Percentiles rank a stretch among this genome's conserved stretches.
These are phyloP conservation scores for Tholera decimalis DNA, from an alignment of 2,888 invertebrate genomes.

Conservation along the genomic window DNA sequence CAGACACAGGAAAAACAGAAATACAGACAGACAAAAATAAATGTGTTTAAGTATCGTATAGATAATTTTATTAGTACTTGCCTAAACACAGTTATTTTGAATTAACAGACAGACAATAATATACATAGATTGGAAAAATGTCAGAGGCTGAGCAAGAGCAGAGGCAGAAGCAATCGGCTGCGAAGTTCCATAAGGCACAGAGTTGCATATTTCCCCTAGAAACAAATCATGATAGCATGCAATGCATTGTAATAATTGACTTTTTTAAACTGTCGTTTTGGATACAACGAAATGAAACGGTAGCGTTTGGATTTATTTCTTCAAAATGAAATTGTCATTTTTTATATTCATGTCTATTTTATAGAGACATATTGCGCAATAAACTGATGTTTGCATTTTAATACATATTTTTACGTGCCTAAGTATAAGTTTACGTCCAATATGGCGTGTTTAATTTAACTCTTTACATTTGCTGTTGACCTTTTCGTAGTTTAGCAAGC, in stretches of 20 bases:
- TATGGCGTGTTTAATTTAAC: conserved; percentile 36
- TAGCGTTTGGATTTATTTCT: not conserved
- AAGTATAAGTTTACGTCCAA: not conserved
- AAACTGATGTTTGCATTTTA: not conserved
- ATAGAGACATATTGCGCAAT: conserved; percentile 1
- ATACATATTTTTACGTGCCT: not conserved
- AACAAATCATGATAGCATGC: not conserved
- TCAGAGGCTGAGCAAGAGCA: no score
- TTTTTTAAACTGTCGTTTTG: not conserved
- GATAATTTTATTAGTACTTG: no score
- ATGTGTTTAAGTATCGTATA: no score
- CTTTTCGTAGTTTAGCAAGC: conserved; percentile 60
- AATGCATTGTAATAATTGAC: not conserved
- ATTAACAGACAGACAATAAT: no score
- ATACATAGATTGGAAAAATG: no score
- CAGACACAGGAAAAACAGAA: no score
- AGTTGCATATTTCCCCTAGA: not conserved
- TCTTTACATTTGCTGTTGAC: conserved; percentile 58
- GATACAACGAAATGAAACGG: not conserved
- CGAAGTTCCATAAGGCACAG: not conserved
- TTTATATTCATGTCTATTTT: not conserved
- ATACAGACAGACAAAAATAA: no score
- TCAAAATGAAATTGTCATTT: not conserved
- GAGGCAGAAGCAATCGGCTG: no score
- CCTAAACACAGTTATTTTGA: no score